phyloP scores from a whole-genome alignment of 2,888 invertebrate genomes.

The Omphaloscelis lunosa region DNA sequence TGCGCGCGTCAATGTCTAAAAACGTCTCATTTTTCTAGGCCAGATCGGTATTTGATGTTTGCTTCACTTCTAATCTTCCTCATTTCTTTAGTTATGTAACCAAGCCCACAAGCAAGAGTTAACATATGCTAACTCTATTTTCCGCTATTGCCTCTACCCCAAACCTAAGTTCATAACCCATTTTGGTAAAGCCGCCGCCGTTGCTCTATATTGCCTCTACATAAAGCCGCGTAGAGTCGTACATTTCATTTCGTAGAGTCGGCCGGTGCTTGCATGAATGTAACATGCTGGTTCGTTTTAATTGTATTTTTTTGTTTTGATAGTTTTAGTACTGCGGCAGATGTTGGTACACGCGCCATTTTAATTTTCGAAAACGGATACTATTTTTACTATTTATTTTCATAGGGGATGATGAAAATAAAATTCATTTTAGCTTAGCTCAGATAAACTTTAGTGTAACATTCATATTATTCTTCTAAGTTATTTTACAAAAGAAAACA shows the following conservation, averaged over 20 bases:
- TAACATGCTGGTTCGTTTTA: constrained; percentile 50
- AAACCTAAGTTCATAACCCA: constrained; percentile 30
- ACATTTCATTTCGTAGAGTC: constrained; percentile 43
- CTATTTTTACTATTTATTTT: not conserved
- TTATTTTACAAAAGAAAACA: not conserved
- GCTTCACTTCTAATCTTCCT: not conserved
- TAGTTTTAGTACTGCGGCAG: constrained; percentile 29
- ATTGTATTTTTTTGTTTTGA: constrained; percentile 36
- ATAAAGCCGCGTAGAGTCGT: constrained; percentile 33
- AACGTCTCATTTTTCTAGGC: too few relatives aligned
- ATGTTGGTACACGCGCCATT: constrained; percentile 8
- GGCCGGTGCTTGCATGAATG: constrained; percentile 33
- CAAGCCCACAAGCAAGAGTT: not conserved
- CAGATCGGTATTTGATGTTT: too few relatives aligned
- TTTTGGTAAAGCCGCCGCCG: constrained; percentile 16
- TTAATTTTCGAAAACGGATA: not conserved
- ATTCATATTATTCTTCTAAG: too few relatives aligned
- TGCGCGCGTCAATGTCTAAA: too few relatives aligned
- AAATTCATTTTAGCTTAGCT: not conserved
- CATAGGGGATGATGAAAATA: not conserved
- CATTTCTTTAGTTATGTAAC: not conserved
- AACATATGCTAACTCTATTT: not conserved
- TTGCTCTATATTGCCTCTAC: constrained; percentile 42
- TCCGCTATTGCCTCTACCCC: not conserved
- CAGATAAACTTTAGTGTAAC: not conserved